Evolutionary conservation across 2,888 invertebrate genomes (phyloP).

Genomic region (Rhorus exstirpatorius): DNA sequence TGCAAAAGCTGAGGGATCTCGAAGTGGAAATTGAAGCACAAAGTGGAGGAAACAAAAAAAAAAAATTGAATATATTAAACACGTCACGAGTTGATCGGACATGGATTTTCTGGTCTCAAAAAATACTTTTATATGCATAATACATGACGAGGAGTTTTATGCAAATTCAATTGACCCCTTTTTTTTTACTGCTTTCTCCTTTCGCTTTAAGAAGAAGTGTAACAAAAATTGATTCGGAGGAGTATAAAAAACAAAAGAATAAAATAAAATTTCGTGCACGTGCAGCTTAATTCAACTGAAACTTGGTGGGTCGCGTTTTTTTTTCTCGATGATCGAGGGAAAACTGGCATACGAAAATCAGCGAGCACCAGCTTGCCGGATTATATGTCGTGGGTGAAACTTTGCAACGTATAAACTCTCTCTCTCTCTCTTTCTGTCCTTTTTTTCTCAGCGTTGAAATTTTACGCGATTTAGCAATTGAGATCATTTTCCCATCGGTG

Average conservation of each 20-base stretch:
- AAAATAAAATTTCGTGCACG: conserved; percentile 32
- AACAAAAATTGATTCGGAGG: background rate
- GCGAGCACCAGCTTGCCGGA: conserved; percentile 48
- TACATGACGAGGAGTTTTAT: too few species aligned
- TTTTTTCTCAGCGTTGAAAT: conserved; percentile 20
- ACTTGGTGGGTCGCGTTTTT: conserved; percentile 3
- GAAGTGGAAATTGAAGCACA: background rate
- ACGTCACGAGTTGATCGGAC: background rate
- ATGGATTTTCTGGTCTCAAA: background rate
- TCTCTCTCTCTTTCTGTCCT: conserved; percentile 6
- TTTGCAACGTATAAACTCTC: conserved; percentile 17
- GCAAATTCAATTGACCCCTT: too few species aligned
- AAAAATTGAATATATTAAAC: background rate
- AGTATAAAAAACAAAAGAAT: background rate
- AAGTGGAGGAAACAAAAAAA: background rate
- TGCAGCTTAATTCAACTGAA: background rate
- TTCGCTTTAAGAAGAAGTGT: background rate
- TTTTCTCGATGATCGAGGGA: conserved; percentile 11
- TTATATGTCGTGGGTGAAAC: conserved; percentile 17
- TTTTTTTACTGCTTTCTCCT: too few species aligned
- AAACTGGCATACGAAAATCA: conserved; percentile 30
- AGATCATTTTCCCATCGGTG: conserved; percentile 12
- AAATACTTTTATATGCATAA: too few species aligned
- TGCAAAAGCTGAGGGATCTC: conserved; percentile 17
- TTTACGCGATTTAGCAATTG: conserved; percentile 62